A percentile compares a stretch with the other conserved stretches of the same genome.
Conservation (phyloP, 35 echinoderm and acorn worm species). For the Apostichopus californicus region DNA sequence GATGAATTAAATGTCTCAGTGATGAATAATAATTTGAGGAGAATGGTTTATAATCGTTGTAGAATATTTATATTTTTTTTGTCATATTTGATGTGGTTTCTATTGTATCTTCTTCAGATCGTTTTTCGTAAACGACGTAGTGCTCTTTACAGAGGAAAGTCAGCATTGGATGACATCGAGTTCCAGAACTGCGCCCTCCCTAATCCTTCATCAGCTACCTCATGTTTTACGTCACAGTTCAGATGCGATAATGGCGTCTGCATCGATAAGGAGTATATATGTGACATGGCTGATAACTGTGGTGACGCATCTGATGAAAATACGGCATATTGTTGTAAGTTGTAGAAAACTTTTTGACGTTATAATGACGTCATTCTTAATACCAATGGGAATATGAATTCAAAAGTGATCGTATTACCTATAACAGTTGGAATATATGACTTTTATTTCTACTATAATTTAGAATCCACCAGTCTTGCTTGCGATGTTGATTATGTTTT, state of each 20-base stretch:
- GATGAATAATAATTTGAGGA: no score
- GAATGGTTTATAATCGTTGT: no score
- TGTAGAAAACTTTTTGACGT: no score
- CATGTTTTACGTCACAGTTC: neutral
- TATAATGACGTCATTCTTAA: no score
- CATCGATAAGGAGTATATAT: constrained; percentile 3
- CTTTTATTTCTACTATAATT: no score
- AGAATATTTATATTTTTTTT: neutral
- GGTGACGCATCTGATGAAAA: constrained; percentile 59
- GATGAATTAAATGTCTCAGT: no score
- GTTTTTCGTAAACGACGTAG: constrained; percentile 21
- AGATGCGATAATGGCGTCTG: constrained; percentile 49
- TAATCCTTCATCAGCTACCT: neutral
- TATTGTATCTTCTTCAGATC: constrained; percentile 1
- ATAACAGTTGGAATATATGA: no score
- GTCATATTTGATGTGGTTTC: neutral
- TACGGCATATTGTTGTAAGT: constrained; percentile 34
- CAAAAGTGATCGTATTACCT: no score
- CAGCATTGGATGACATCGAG: constrained; percentile 56
- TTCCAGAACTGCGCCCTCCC: constrained; percentile 48
- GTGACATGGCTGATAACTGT: constrained; percentile 56
- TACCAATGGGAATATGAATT: no score
- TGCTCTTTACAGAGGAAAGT: constrained; percentile 13
- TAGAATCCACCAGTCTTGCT: no score
- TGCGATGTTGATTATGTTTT: no score